phyloP scores from a whole-genome alignment of 2,888 invertebrate genomes.

The Monochamus alternatus region DNA sequence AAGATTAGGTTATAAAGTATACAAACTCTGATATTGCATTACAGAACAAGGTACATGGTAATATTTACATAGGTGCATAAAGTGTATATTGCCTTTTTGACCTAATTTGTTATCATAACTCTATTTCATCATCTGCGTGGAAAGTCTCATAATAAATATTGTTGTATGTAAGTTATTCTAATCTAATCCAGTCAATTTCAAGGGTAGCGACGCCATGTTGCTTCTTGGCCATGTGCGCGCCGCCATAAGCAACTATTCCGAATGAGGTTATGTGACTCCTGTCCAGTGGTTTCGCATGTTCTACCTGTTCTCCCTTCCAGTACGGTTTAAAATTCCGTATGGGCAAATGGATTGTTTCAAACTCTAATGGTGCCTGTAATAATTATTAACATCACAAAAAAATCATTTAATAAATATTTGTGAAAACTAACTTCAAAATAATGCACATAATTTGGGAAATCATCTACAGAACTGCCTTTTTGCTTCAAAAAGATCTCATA shows the following conservation, averaged over 20 bases:
- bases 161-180: slow-evolving; percentile 11
- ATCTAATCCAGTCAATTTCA: slow-evolving; percentile 71
- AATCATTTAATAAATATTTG: too few relatives aligned
- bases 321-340: slow-evolving; percentile 69
- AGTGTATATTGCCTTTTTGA: too few relatives aligned
- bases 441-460: slow-evolving; percentile 59
- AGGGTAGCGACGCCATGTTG: slow-evolving; percentile 70
- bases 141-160: too few relatives aligned
- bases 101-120: too few relatives aligned
- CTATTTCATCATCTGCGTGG: too few relatives aligned
- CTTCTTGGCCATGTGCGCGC: slow-evolving; percentile 69
- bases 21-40: too few relatives aligned
- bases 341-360: slow-evolving; percentile 62
- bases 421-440: slow-evolving; percentile 62
- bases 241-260: slow-evolving; percentile 70
- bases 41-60: too few relatives aligned
- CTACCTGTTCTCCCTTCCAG: slow-evolving; percentile 66
- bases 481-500: slow-evolving; percentile 70
- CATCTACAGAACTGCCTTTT: slow-evolving; percentile 63
- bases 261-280: slow-evolving; percentile 66
- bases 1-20: too few relatives aligned
- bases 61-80: too few relatives aligned
- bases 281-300: slow-evolving; percentile 66
- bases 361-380: slow-evolving; percentile 46
- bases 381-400: not conserved